phyloP scores from a whole-genome alignment of 1,140 invertebrate genomes.

The Zaprionus gabonicus region DNA sequence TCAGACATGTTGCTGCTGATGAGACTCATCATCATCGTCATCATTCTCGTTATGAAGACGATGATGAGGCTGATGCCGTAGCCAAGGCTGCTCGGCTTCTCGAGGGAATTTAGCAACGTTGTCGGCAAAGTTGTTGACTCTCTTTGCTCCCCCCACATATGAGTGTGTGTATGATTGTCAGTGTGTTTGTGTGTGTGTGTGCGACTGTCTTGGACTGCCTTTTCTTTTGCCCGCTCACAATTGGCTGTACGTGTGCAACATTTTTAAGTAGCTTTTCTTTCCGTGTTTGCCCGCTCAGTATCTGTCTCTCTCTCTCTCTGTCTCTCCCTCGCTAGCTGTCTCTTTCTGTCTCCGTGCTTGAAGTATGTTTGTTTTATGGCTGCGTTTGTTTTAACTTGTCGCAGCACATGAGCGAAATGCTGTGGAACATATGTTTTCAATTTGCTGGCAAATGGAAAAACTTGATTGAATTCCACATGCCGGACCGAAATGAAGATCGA shows the following conservation, averaged over 20 bases:
- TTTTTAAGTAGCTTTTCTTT: conserved; percentile 78
- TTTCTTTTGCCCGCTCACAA: conserved; percentile 55
- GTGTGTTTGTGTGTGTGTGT: conserved; percentile 12
- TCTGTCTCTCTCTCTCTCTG: conserved; percentile 8
- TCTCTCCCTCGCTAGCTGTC: not conserved
- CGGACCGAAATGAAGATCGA: conserved; percentile 63
- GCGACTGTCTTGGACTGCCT: conserved; percentile 34
- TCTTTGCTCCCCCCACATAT: conserved; percentile 1
- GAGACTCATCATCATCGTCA: conserved; percentile 65
- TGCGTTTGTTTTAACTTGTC: conserved; percentile 68
- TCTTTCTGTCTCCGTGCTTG: conserved; percentile 14
- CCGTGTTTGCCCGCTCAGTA: conserved; percentile 32
- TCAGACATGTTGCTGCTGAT: conserved; percentile 73
- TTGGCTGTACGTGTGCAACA: conserved; percentile 81
- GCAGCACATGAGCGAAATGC: conserved; percentile 32
- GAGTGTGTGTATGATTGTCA: not conserved
- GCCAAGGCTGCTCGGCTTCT: conserved; percentile 17
- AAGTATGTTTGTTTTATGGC: conserved; percentile 61
- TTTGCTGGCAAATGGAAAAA: conserved; percentile 76
- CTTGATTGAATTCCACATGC: conserved; percentile 74
- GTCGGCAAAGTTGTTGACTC: conserved; percentile 76
- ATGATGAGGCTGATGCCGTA: conserved; percentile 28
- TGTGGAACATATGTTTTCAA: conserved; percentile 76
- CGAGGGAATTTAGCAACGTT: conserved; percentile 61
- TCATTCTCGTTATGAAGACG: conserved; percentile 36